A percentile compares a stretch with the other conserved stretches of the same genome.
These are phyloP conservation scores for Salvelinus namaycush DNA, from an alignment of 2,113 vertebrate genomes.

Conservation along the genomic window DNA sequence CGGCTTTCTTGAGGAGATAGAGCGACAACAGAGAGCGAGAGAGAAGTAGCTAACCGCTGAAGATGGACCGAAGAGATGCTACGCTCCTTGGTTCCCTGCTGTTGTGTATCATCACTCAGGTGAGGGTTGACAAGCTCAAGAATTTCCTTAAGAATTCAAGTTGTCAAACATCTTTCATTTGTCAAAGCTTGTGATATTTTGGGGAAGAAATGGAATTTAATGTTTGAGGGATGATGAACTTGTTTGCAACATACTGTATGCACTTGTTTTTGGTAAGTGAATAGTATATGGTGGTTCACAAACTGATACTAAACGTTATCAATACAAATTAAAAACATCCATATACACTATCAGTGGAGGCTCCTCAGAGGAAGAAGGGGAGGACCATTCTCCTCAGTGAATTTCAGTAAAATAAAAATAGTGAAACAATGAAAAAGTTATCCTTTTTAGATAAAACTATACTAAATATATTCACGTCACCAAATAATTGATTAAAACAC, in stretches of 20 bases:
- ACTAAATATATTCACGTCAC: no score
- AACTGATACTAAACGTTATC: not conserved
- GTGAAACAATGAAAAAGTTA: no score
- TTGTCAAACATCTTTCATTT: not conserved
- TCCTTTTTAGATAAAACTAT: no score
- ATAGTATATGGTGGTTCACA: not conserved
- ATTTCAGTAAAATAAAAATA: no score
- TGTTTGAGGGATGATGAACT: not conserved
- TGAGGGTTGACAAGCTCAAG: conserved; percentile 14
- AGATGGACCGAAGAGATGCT: conserved; percentile 8
- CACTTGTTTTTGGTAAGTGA: not conserved
- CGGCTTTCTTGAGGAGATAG: not conserved
- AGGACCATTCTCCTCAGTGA: no score
- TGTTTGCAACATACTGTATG: not conserved
- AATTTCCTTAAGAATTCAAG: not conserved
- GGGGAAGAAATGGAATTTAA: not conserved
- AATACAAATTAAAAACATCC: not conserved
- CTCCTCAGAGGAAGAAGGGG: no score
- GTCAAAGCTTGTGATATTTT: not conserved
- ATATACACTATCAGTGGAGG: not conserved
- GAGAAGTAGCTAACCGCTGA: conserved; percentile 7
- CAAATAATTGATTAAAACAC: no score
- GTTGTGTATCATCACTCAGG: conserved; percentile 32
- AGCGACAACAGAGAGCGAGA: not conserved
- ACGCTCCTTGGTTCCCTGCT: conserved; percentile 19